Evolutionary conservation across 2,797 vertebrate genomes (phyloP).

Genomic region (Neoniphon sammara): DNA sequence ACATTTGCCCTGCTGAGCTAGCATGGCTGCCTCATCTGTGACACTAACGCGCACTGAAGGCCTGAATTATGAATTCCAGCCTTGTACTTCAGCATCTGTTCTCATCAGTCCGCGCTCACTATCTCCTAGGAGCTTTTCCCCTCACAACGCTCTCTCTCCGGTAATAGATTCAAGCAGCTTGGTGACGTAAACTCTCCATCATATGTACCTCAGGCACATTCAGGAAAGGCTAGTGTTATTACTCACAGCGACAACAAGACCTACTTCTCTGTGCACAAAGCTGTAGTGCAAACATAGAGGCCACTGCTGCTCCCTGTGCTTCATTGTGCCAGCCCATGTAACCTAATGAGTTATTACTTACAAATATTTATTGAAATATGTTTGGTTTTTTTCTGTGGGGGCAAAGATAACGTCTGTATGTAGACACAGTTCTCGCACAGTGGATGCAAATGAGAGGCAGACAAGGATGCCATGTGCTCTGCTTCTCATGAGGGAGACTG

Average conservation of each 20-base stretch:
- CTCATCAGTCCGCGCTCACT: slow-evolving; percentile 64
- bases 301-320: slow-evolving; percentile 40
- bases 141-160: slow-evolving; percentile 56
- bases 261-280: slow-evolving; percentile 67
- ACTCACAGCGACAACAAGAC: slow-evolving; percentile 75
- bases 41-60: slow-evolving; percentile 68
- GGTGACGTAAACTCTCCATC: slow-evolving; percentile 73
- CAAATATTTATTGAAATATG: neutral
- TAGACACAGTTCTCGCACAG: slow-evolving; percentile 3
- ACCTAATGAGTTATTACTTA: slow-evolving; percentile 3
- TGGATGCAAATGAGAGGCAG: slow-evolving; percentile 36
- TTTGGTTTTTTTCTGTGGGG: slow-evolving; percentile 11
- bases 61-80: slow-evolving; percentile 77
- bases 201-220: slow-evolving; percentile 68
- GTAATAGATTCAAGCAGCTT: slow-evolving; percentile 77
- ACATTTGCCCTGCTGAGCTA: slow-evolving; percentile 60
- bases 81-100: slow-evolving; percentile 77
- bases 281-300: slow-evolving; percentile 51
- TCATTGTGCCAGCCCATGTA: slow-evolving; percentile 18
- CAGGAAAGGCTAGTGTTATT: slow-evolving; percentile 74
- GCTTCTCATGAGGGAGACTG: slow-evolving; percentile 39
- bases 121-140: slow-evolving; percentile 61
- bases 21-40: slow-evolving; percentile 62
- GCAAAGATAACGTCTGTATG: slow-evolving; percentile 16
- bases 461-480: slow-evolving; percentile 33